These are phyloP conservation scores for Trichopoda pennipes DNA, from an alignment of 2,888 invertebrate genomes.

Conservation along the genomic window DNA sequence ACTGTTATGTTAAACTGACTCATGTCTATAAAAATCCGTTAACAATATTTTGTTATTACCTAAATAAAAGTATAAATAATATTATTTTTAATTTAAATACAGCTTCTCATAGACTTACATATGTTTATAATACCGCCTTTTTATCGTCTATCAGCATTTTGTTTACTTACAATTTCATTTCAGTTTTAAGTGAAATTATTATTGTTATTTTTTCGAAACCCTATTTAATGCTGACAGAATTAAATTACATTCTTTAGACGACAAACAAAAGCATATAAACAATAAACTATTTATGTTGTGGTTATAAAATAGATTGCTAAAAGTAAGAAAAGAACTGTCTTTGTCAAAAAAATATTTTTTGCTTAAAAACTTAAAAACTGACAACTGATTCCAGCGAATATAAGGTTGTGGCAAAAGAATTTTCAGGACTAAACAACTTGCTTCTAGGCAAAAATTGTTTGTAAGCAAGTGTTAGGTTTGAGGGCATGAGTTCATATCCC, in stretches of 20 bases:
- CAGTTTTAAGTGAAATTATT: not conserved
- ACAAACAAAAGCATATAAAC: slow-evolving; percentile 30
- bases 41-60: not conserved
- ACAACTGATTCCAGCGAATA: not conserved
- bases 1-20: too few relatives aligned
- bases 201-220: not conserved
- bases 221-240: slow-evolving; percentile 43
- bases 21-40: not conserved
- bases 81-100: not conserved
- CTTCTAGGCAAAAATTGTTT: too few relatives aligned
- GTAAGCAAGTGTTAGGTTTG: too few relatives aligned
- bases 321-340: not conserved
- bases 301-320: slow-evolving; percentile 33
- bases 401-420: not conserved
- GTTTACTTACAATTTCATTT: slow-evolving; percentile 29
- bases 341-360: slow-evolving; percentile 33
- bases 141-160: slow-evolving; percentile 22
- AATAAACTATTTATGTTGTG: slow-evolving; percentile 46
- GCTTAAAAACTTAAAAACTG: slow-evolving; percentile 3
- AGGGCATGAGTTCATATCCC: too few relatives aligned
- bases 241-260: slow-evolving; percentile 43
- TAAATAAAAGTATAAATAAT: not conserved
- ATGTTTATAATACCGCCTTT: not conserved
- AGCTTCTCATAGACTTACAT: not conserved
- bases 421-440: too few relatives aligned